Base-by-base conservation (phyloP, 64 coral and sea anemone species). In the Pachyseris speciosa region DNA sequence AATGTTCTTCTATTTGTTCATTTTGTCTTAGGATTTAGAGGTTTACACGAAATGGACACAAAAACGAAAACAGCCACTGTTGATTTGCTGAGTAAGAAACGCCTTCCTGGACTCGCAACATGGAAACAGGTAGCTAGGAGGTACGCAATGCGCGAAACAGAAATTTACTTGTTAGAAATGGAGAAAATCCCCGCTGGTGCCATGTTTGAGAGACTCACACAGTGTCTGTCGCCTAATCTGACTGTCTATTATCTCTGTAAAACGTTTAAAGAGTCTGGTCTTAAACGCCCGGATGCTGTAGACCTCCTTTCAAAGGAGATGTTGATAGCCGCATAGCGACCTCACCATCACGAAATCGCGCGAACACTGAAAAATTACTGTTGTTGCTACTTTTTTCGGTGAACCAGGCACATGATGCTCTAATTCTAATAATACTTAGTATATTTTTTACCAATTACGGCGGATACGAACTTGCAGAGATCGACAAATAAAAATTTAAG, bases 41-140 rank as follows among this genome's bases (percentile, higher is more conserved):
- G 75, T 17, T 57, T 79, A 57, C 75, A 79, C 13, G 75, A 79
- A 8, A 19, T 79, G 1, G 30, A 79, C 13, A 17, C 1, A 9
- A 32, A 20, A 3, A 57, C 75, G 10, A 58, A 58, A 58, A 48
- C 57, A 59, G 75, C 49, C 48, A 20, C 58, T 0, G 37, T 32
- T 59, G 75, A 79, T 32, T 19, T 79, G 13, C 75, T 79, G 5
- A 59, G 50, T 50, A 79, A 79, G 45, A 79, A 79, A 57, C 27
- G 75, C 2, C 48, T 79, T 10, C 75, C 50, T 24, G 50, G 75
- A 9, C 75, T 79, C 30, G 49, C 75, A 36, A 37, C 75, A 22
- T 79, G 75, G 75, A 79, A 79, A 8, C 75, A 79, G 19, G 50
- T 79, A 5, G 75, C 75, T 20, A 13, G 75, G 37, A 79, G 75